Conservation (phyloP, 2,113 vertebrate species). For the Lipotes vexillifer region DNA sequence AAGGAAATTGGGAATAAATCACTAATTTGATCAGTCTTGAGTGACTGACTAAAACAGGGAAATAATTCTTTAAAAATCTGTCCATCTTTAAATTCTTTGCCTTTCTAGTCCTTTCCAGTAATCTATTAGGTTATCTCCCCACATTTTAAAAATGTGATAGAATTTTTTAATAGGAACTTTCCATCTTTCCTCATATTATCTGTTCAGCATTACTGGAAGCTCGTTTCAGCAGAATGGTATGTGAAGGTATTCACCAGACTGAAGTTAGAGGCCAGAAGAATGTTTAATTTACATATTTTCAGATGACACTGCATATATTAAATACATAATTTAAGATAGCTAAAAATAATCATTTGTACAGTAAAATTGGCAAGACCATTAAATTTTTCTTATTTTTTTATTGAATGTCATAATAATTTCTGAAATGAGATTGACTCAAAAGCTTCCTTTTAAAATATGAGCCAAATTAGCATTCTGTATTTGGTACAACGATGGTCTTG, state of each 20-base stretch:
- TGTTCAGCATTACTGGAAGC: neutral
- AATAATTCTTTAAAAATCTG: neutral
- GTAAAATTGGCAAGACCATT: neutral
- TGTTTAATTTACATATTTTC: neutral
- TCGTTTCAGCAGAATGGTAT: neutral
- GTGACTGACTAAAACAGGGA: neutral
- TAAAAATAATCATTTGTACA: neutral
- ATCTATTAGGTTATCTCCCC: neutral
- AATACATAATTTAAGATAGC: neutral
- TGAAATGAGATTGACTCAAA: neutral
- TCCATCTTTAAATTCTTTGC: neutral
- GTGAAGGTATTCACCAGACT: neutral
- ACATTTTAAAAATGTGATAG: neutral
- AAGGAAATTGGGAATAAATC: neutral
- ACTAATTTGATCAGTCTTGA: constrained; percentile 32
- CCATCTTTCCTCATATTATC: neutral
- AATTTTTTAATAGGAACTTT: neutral
- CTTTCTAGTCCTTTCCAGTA: neutral
- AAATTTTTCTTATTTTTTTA: neutral
- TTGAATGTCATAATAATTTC: neutral
- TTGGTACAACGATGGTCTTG: neutral
- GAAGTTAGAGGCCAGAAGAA: neutral
- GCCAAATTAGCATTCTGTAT: neutral
- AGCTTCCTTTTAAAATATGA: neutral
- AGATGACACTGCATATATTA: neutral